Evolutionary conservation across 2,888 invertebrate genomes (phyloP), one percentile per base, ranked within the genome.

Genomic region (Hofmannophila pseudospretella): DNA sequence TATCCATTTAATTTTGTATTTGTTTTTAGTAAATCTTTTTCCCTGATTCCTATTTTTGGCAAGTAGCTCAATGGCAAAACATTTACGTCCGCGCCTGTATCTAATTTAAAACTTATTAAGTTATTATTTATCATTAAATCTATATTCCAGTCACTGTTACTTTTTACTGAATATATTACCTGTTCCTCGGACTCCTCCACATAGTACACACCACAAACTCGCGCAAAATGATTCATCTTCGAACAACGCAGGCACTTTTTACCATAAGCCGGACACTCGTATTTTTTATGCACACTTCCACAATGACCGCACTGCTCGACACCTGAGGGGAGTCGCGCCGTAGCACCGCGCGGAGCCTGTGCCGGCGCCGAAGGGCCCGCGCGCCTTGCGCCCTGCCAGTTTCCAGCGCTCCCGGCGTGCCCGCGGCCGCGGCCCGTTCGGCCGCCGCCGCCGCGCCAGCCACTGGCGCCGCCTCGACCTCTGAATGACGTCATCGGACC

Each of bases 71-170:
- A n/a, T 1, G 39, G 43, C n/a, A 43, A 30, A 20, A 43, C 35
- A 26, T 39, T 43, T 4, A 37, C 37, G 9, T 42, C 42, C 1
- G 42, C 42, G 9, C 42, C 42, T 5, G 40, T 40, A 12, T 44
- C 44, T 22, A 44, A 30, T 31, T 39, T 41, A 33, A 44, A 44
- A 10, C 10, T 25, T 3, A 44, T 11, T 0, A 9, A 7, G 1
- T 5, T 10, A 11, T 19, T 22, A 32, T 41, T 37, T 12, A 44
- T 26, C 2, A 19, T 9, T 32, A 44, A 34, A 30, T 20, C 31
- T 2, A 36, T 27, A 25, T 25, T 14, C 34, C 34, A 39, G 4
- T 27, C 20, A 30, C 7, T 13, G 10, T 12, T 25, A 2, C 12
- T 26, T 34, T 12, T 19, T 7, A 26, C 7, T 9, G 11, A 33